Percentiles rank a stretch among this genome's conserved stretches.
These are phyloP conservation scores for Calameuta pallipes DNA, from an alignment of 2,888 invertebrate genomes.

Conservation along the genomic window DNA sequence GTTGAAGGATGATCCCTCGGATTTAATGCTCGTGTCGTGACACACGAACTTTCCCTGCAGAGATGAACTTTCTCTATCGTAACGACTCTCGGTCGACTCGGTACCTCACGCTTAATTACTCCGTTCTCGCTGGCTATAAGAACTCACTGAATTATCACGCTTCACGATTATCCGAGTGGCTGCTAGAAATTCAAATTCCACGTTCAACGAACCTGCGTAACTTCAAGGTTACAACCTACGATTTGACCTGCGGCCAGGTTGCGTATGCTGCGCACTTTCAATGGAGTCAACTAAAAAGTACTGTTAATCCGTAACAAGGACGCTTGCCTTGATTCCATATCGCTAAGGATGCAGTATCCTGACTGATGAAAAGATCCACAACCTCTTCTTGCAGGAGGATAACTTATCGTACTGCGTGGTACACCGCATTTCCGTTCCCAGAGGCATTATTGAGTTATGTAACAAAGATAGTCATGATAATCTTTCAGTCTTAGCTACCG, in stretches of 20 bases:
- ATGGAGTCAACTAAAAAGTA: background rate
- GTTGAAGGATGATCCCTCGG: too few relatives aligned
- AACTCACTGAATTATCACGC: background rate
- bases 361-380: background rate
- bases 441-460: background rate
- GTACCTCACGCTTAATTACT: background rate
- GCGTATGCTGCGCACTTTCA: background rate
- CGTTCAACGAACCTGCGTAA: slow-evolving; percentile 1
- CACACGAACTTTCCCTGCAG: background rate
- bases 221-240: background rate
- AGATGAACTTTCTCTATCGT: background rate
- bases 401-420: background rate
- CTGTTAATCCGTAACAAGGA: background rate
- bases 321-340: background rate
- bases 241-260: background rate
- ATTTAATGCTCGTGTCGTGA: background rate
- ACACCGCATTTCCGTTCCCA: background rate
- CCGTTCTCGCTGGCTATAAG: background rate
- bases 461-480: background rate
- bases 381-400: background rate
- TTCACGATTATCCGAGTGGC: background rate
- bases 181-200: background rate
- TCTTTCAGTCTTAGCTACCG: background rate
- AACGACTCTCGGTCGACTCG: background rate
- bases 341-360: background rate